These are phyloP conservation scores for Drosophila mauritiana DNA, from an alignment of 1,140 invertebrate species.

Conservation along the genomic window DNA sequence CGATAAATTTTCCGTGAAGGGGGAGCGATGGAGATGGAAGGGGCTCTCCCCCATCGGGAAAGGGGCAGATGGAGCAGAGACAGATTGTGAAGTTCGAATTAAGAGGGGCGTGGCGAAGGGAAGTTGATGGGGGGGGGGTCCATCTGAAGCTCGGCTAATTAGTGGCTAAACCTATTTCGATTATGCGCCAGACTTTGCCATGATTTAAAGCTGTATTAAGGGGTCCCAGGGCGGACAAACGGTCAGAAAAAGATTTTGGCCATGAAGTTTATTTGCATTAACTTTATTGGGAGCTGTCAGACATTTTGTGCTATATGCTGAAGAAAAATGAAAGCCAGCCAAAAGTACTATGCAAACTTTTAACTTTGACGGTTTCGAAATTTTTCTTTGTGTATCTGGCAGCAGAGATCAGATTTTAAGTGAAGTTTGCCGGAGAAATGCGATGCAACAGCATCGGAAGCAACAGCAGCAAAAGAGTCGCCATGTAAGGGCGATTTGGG, in stretches of 20 bases:
- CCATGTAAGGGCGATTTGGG: conserved; percentile 14
- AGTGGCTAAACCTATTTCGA: conserved; percentile 61
- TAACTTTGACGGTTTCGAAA: neutral
- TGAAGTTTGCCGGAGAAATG: conserved; percentile 24
- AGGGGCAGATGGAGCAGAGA: conserved; percentile 22
- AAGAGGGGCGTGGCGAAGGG: neutral
- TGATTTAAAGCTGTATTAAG: conserved; percentile 31
- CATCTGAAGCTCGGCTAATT: conserved; percentile 54
- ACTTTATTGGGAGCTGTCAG: too few relatives aligned
- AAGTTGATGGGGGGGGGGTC: neutral
- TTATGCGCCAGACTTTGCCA: conserved; percentile 45
- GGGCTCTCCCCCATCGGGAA: neutral
- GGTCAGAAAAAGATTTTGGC: neutral
- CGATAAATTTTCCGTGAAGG: conserved; percentile 60
- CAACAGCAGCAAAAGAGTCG: conserved; percentile 27
- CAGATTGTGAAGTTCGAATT: conserved; percentile 34
- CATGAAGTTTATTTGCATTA: too few relatives aligned
- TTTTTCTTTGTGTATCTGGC: conserved; percentile 15
- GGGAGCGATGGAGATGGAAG: neutral
- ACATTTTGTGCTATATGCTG: too few relatives aligned
- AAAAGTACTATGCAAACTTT: too few relatives aligned
- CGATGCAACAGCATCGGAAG: conserved; percentile 47
- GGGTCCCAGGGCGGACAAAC: neutral
- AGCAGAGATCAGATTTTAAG: conserved; percentile 51
- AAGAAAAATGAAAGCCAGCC: too few relatives aligned